Conservation (phyloP, 2,113 vertebrate genomes). For the Hemibagrus wyckioides region DNA sequence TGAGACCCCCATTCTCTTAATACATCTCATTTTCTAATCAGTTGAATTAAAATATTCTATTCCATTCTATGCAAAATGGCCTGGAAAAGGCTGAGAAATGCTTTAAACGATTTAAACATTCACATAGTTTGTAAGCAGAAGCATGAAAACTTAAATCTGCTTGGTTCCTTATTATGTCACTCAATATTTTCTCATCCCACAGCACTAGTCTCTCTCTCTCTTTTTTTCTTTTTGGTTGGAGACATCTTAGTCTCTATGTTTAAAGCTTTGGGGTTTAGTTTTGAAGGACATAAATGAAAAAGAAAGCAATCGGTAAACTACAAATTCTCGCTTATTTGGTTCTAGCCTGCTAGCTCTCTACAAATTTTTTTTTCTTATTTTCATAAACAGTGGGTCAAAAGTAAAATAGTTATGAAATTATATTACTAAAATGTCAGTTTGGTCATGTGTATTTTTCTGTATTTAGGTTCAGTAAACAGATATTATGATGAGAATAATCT, state of each 20-base stretch:
- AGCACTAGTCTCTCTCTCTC: conserved; percentile 30
- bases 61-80: background rate
- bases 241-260: conserved; percentile 50
- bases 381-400: conserved; percentile 53
- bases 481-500: background rate
- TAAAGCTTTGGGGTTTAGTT: conserved; percentile 69
- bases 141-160: background rate
- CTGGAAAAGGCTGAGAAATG: background rate
- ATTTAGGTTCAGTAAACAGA: background rate
- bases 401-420: background rate
- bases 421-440: background rate
- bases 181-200: background rate
- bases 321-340: conserved; percentile 61
- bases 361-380: conserved; percentile 50
- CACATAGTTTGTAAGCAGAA: background rate
- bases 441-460: background rate
- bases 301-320: conserved; percentile 65
- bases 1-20: background rate
- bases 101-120: background rate
- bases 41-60: background rate
- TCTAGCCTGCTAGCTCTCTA: conserved; percentile 66
- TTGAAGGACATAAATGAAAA: conserved; percentile 48
- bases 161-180: conserved; percentile 16
- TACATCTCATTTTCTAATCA: background rate
- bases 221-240: conserved; percentile 50